Base-by-base conservation (phyloP, 2,888 invertebrate genomes). In the Linnaemya tessellans region DNA sequence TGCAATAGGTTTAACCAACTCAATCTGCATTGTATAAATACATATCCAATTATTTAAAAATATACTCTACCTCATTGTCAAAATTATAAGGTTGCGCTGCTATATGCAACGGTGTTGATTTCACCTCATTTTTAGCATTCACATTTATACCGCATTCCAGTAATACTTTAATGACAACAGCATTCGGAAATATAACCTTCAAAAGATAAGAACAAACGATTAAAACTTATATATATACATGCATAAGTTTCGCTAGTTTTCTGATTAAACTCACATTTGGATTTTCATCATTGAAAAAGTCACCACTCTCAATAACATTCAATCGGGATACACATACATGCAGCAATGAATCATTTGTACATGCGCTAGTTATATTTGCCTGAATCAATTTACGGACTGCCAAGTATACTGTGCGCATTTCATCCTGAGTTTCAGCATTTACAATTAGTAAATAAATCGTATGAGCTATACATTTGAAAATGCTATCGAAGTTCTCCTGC, bases 241-340 rank as follows among this genome's bases (percentile, higher is more conserved):
- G 30, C 5, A 5, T 18, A 60, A 30, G 49, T 25, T 4, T 9
- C 13, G 51, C 35, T 43, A 11, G 15, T 20, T 46, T 25, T n/a
- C 3, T 43, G 3, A 51, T 11, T 7, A 15, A 56, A 86, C 88
- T 87, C 85, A 92, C 93, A 90, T 92, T 92, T 89, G 94, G 93
- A 90, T 94, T 91, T 90, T 96, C 96, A 89, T 96, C 96, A 84
- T 94, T 94, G 91, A 96, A 96, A 92, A 97, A 96, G 88, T 95
- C 95, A 90, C 95, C 95, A 90, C 96, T 96, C 90, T 95, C 95
- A 87, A 97, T 95, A 15, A 95, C 95, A 93, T 96, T 97, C 87
- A 95, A 94, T 87, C 95, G 95, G 56, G 96, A 96, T 79, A 96
- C 96, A 90, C 96, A 96, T 87, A 98, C 94, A 93, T 98, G 98